phyloP scores from a whole-genome alignment of 2,888 invertebrate species.

The Drosophila niveifrons region DNA sequence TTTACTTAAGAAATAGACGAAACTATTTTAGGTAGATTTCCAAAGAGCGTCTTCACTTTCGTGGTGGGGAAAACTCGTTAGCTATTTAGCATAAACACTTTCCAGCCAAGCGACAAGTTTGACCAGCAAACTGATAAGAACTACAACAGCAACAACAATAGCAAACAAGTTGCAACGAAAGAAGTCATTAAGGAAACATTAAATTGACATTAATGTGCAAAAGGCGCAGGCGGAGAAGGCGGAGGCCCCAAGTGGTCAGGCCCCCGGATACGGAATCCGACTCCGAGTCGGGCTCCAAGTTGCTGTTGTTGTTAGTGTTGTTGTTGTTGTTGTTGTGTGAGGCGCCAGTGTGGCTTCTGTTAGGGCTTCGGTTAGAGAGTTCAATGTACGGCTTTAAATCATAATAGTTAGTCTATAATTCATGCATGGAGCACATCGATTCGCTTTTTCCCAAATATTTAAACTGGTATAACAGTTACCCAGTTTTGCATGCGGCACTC shows the following conservation, averaged over 20 bases:
- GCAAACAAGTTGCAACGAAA: constrained; percentile 68
- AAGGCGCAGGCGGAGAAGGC: constrained; percentile 26
- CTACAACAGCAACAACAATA: constrained; percentile 36
- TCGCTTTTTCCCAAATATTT: constrained; percentile 72
- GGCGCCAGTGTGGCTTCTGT: constrained; percentile 29
- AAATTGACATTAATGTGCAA: constrained; percentile 82
- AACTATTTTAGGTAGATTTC: constrained; percentile 28
- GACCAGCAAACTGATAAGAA: constrained; percentile 77
- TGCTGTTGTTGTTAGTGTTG: not conserved
- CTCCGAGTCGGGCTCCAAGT: not conserved
- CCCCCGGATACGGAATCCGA: constrained; percentile 4
- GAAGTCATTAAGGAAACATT: constrained; percentile 84
- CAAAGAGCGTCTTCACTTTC: constrained; percentile 46
- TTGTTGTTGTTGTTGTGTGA: constrained; percentile 8
- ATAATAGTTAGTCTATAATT: constrained; percentile 65
- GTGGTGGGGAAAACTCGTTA: constrained; percentile 72
- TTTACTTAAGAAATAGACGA: constrained; percentile 29
- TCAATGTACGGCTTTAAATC: constrained; percentile 69
- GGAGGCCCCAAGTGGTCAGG: constrained; percentile 38
- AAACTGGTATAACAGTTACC: constrained; percentile 74
- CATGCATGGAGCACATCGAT: constrained; percentile 61
- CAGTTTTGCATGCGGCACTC: constrained; percentile 63
- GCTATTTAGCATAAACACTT: constrained; percentile 81
- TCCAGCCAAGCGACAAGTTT: constrained; percentile 73
- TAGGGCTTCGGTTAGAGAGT: constrained; percentile 40